Conservation (phyloP, 2,113 vertebrate species). For the Sprattus sprattus region DNA sequence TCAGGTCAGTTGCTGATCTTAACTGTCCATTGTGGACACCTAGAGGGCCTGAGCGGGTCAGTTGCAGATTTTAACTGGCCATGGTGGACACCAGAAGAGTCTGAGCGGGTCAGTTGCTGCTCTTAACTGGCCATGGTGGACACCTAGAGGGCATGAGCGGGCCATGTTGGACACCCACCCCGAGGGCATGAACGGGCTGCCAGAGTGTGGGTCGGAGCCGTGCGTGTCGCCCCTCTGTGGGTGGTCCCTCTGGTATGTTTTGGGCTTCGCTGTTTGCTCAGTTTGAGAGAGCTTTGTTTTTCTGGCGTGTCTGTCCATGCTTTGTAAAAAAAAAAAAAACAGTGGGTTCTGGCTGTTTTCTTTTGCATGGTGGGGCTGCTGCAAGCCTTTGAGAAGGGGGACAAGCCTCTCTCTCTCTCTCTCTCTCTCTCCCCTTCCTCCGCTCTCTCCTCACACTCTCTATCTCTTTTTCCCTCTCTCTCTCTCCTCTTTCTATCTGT, state of each 20-base stretch:
- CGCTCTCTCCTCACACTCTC: background rate
- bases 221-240: conserved; percentile 39
- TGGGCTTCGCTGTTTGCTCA: conserved; percentile 32
- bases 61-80: too few species aligned
- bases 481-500: background rate
- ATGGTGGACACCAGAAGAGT: background rate
- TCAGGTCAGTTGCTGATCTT: too few species aligned
- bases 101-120: too few species aligned
- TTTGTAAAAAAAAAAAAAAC: conserved; percentile 21
- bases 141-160: too few species aligned
- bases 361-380: conserved; percentile 32
- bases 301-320: conserved; percentile 40
- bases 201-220: background rate
- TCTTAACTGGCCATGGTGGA: too few species aligned
- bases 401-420: background rate
- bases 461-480: background rate
- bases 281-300: conserved; percentile 42
- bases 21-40: background rate
- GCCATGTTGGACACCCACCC: too few species aligned
- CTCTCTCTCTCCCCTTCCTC: background rate
- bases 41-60: too few species aligned
- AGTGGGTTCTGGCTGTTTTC: conserved; percentile 15
- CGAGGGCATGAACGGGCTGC: too few species aligned
- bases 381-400: conserved; percentile 23
- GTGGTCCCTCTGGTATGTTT: conserved; percentile 40